Conservation (phyloP, 1,140 invertebrate species). For the Aethina tumida region DNA sequence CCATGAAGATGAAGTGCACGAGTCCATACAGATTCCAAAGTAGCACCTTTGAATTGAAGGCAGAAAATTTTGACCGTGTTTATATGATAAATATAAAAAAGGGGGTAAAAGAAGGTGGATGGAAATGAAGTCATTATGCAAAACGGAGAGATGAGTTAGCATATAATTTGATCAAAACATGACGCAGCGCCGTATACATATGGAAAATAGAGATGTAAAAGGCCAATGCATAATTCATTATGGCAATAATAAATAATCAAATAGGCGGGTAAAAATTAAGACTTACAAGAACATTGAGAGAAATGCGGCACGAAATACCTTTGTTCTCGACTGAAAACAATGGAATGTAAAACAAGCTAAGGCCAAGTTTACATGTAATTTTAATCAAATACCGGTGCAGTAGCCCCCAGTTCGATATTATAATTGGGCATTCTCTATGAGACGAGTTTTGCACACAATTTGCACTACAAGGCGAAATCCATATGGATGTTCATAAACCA, state of each 20-base stretch:
- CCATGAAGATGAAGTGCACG: too few relatives aligned
- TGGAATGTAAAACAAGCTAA: conserved; percentile 37
- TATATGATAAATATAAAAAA: too few relatives aligned
- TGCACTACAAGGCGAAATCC: conserved; percentile 24
- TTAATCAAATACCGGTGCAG: conserved; percentile 33
- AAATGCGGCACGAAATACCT: conserved; percentile 33
- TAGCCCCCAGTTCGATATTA: conserved; percentile 31
- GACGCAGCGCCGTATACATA: conserved; percentile 10
- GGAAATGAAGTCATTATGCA: too few relatives aligned
- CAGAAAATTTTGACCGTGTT: too few relatives aligned
- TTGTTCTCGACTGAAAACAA: conserved; percentile 35
- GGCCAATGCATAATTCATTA: conserved; percentile 27
- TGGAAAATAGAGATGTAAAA: conserved; percentile 23
- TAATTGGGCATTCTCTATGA: conserved; percentile 31
- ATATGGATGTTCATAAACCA: conserved; percentile 27
- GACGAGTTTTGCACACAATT: conserved; percentile 36
- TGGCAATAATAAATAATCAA: conserved; percentile 28
- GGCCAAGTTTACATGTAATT: conserved; percentile 34
- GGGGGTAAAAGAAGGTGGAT: too few relatives aligned
- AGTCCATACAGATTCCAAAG: too few relatives aligned
- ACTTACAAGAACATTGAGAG: conserved; percentile 29
- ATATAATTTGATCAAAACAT: conserved; percentile 5
- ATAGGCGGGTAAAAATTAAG: conserved; percentile 33
- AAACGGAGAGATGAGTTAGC: background rate
- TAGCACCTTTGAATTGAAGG: too few relatives aligned